These are phyloP conservation scores for Aphrocallistes beatrix DNA, from an alignment of 37 sponge, comb jelly and placozoan genomes.

Conservation along the genomic window DNA sequence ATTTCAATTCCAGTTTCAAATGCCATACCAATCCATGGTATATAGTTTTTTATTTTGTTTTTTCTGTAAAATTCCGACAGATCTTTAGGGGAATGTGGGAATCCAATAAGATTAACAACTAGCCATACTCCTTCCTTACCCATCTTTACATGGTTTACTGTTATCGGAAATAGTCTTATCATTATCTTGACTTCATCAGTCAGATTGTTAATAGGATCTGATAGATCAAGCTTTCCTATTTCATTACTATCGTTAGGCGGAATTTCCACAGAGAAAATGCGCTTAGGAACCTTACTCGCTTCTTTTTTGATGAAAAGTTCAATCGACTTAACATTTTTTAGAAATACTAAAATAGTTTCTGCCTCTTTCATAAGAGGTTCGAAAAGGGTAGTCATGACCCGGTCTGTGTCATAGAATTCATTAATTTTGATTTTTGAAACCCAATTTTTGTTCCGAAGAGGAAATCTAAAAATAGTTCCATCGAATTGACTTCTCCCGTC, in stretches of 20 bases:
- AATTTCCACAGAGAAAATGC: neutral
- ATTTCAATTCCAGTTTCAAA: neutral
- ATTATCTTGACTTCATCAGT: neutral
- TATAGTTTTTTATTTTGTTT: neutral
- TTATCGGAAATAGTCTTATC: neutral
- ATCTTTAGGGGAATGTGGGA: neutral
- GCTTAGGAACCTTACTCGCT: too few relatives aligned
- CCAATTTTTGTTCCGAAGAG: neutral
- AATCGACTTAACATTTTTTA: conserved; percentile 28
- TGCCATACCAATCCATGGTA: neutral
- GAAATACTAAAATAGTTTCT: conserved; percentile 33
- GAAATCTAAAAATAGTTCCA: neutral
- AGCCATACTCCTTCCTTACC: neutral
- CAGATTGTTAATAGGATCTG: neutral
- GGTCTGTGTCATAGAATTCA: neutral
- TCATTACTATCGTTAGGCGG: neutral
- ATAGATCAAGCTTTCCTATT: neutral
- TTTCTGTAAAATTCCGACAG: neutral
- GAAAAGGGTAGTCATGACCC: neutral
- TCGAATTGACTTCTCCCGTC: neutral
- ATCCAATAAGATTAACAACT: neutral
- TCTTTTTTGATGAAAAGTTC: conserved; percentile 31
- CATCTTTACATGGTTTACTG: neutral
- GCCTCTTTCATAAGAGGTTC: conserved; percentile 13
- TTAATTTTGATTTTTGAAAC: neutral